phyloP scores from a whole-genome alignment of 2,113 vertebrate species.

The Pelecanoides urinatrix region DNA sequence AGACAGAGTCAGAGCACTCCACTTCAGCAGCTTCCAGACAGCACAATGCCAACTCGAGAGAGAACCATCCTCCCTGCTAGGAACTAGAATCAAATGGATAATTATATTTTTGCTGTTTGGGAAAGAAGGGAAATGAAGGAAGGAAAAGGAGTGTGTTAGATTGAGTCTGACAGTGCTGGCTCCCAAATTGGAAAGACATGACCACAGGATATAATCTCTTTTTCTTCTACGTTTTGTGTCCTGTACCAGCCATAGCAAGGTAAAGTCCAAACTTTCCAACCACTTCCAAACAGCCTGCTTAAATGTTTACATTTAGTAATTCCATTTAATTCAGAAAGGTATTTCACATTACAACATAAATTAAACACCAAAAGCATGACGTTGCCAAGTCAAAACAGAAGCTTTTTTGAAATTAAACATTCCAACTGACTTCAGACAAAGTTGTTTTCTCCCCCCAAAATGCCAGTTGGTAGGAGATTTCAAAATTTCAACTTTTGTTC shows the following conservation, averaged over 20 bases:
- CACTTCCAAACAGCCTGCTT: neutral
- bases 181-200: neutral
- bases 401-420: neutral
- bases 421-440: neutral
- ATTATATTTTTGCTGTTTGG: neutral
- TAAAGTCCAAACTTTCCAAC: neutral
- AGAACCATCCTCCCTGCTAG: neutral
- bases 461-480: neutral
- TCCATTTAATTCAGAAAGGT: neutral
- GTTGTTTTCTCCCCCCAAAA: neutral
- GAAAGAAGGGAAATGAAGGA: neutral
- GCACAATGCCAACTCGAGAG: neutral
- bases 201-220: neutral
- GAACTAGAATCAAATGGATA: neutral
- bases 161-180: neutral
- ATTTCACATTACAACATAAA: neutral
- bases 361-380: neutral
- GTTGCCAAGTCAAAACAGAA: neutral
- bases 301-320: neutral
- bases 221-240: neutral
- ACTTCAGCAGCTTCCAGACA: neutral
- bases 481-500: neutral
- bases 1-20: neutral
- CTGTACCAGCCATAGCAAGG: neutral
- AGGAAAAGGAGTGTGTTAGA: neutral